Conservation (phyloP, 2,888 invertebrate genomes). For the Oscheius myriophilus region DNA sequence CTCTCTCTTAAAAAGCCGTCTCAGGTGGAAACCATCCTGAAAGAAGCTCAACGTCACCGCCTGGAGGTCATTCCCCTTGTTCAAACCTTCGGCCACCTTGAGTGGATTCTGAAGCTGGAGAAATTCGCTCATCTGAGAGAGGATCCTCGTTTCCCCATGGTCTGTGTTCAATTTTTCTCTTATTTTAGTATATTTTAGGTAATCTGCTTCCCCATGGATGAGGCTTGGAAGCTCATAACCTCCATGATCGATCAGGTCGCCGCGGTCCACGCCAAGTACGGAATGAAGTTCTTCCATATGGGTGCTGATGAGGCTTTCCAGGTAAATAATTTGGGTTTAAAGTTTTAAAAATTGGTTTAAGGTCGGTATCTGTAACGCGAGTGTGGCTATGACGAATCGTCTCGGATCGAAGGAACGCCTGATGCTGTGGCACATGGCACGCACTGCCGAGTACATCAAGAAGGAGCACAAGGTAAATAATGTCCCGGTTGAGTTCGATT, state of each 20-base stretch:
- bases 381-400: slow-evolving; percentile 41
- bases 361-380: slow-evolving; percentile 63
- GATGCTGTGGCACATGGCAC: slow-evolving; percentile 66
- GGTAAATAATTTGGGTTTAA: slow-evolving; percentile 28
- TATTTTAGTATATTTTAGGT: slow-evolving; percentile 43
- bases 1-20: slow-evolving; percentile 1
- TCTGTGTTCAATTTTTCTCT: slow-evolving; percentile 38
- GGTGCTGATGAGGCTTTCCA: slow-evolving; percentile 74
- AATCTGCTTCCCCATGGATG: slow-evolving; percentile 67
- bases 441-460: slow-evolving; percentile 61
- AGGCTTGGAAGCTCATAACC: slow-evolving; percentile 71
- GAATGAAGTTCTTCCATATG: slow-evolving; percentile 76
- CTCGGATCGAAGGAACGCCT: slow-evolving; percentile 44
- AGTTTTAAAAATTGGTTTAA: slow-evolving; percentile 30
- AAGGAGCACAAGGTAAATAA: slow-evolving; percentile 31
- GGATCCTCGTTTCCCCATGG: slow-evolving; percentile 74
- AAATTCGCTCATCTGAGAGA: slow-evolving; percentile 80
- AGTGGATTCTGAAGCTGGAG: slow-evolving; percentile 81
- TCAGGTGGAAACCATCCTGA: slow-evolving; percentile 27
- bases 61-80: slow-evolving; percentile 82
- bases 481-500: background rate
- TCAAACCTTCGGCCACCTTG: slow-evolving; percentile 87
- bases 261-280: slow-evolving; percentile 72
- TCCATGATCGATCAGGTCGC: slow-evolving; percentile 71
- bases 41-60: slow-evolving; percentile 55